These are phyloP conservation scores for Pygoscelis antarcticus DNA, from an alignment of 2,113 vertebrate species.

Conservation along the genomic window DNA sequence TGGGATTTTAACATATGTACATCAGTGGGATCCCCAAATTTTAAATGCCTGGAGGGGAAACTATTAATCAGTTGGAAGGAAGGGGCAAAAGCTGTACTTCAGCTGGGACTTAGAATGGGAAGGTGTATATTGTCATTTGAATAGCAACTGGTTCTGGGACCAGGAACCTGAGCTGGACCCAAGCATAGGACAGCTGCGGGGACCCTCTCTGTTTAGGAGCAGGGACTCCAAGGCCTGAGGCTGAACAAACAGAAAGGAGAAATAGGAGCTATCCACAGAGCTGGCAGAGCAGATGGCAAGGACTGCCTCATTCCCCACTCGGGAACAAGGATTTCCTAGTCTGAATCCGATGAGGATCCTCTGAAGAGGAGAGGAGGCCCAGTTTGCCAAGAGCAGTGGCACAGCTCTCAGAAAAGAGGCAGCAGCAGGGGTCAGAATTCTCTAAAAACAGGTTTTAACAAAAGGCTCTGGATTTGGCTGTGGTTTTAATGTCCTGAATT, in stretches of 20 bases:
- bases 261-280: not conserved
- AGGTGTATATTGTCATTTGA: not conserved
- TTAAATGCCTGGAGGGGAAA: not conserved
- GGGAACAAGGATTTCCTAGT: not conserved
- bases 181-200: not conserved
- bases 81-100: not conserved
- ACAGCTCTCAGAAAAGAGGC: not conserved
- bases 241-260: not conserved
- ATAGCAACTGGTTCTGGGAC: not conserved
- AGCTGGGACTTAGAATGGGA: not conserved
- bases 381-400: not conserved
- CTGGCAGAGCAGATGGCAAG: not conserved
- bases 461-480: not conserved
- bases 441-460: conserved; percentile 10
- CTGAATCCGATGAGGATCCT: not conserved
- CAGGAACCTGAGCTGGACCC: not conserved
- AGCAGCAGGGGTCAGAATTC: conserved; percentile 26
- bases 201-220: not conserved
- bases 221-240: not conserved
- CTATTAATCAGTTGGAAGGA: not conserved
- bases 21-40: not conserved
- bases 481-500: not conserved
- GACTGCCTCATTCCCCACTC: not conserved
- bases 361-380: not conserved
- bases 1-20: not conserved